Base-by-base conservation (phyloP, 2,797 vertebrate species). In the Acomys russatus region DNA sequence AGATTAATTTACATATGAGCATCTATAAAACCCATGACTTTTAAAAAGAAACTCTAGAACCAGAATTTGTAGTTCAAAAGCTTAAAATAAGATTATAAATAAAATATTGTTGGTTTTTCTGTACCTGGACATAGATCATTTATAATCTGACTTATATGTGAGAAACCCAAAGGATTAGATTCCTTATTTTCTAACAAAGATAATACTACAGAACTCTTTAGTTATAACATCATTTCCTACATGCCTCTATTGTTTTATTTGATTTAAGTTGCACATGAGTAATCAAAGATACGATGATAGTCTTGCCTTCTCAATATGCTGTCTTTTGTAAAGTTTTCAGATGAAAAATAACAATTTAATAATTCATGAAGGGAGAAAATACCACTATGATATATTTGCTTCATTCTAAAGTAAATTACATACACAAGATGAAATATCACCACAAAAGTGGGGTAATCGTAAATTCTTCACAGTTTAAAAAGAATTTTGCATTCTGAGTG, bases 41-140 rank as follows among this genome's bases (percentile, higher is more conserved):
- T 99, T 98, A 99, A 99, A 99, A 92, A 98, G 99, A 25, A 61
- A 82, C 99, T 99, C 99, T 99, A 99, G 99, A 99, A 99, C 97
- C 99, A 99, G 99, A 99, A 99, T 99, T 99, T 99, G 99, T 99
- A 99, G 99, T 99, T 99, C 99, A 99, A 99, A 99, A 99, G 99
- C 99, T 99, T 99, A 99, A 98, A 99, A 99, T 99, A 99, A 99
- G 99, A 99, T 99, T 99, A 99, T 99, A 99, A 99, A 99, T 99
- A 99, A 99, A 99, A 99, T 99, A 99, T 99, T 99, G 99, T 99
- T 99, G 99, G 98, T 98, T 99, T 99, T 99, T 99, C 98, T 98
- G 98, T 98, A 98, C 97, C 96, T 97, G 98, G 97, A 98, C 97
- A 98, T 83, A 98, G 91, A 91, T 98, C 96, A 98, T 98, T 99